These are phyloP conservation scores for Siphlonurus alternatus DNA, from an alignment of 2,888 invertebrate genomes.

Conservation along the genomic window DNA sequence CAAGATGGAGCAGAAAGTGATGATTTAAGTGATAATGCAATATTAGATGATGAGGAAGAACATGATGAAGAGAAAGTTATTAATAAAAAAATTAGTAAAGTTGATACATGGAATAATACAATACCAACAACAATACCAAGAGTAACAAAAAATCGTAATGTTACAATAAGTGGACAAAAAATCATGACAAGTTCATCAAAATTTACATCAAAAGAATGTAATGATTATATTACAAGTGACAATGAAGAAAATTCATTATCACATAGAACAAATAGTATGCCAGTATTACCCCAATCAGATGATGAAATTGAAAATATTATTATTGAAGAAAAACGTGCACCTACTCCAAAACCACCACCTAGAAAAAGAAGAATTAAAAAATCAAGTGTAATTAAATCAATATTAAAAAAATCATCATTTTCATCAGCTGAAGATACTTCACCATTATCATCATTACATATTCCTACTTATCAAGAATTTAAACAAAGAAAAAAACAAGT, in stretches of 20 bases:
- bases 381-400: constrained; percentile 28
- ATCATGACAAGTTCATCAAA: too few relatives aligned
- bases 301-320: constrained; percentile 12
- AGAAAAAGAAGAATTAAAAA: constrained; percentile 4
- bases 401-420: constrained; percentile 32
- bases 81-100: not conserved
- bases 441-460: constrained; percentile 33
- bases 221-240: too few relatives aligned
- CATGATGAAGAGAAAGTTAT: not conserved
- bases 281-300: constrained; percentile 13
- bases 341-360: constrained; percentile 12
- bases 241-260: constrained; percentile 12
- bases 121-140: not conserved
- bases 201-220: too few relatives aligned
- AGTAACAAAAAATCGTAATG: constrained; percentile 27
- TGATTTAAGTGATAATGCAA: constrained; percentile 27
- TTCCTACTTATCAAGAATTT: constrained; percentile 35
- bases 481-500: constrained; percentile 26
- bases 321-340: constrained; percentile 15
- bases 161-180: constrained; percentile 24
- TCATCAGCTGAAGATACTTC: constrained; percentile 1
- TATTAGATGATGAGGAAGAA: constrained; percentile 16
- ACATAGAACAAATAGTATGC: constrained; percentile 11
- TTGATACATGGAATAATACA: constrained; percentile 9
- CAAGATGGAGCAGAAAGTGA: constrained; percentile 32